Evolutionary conservation across 2,888 invertebrate species (phyloP).

Genomic region (Amphipoea lucens): DNA sequence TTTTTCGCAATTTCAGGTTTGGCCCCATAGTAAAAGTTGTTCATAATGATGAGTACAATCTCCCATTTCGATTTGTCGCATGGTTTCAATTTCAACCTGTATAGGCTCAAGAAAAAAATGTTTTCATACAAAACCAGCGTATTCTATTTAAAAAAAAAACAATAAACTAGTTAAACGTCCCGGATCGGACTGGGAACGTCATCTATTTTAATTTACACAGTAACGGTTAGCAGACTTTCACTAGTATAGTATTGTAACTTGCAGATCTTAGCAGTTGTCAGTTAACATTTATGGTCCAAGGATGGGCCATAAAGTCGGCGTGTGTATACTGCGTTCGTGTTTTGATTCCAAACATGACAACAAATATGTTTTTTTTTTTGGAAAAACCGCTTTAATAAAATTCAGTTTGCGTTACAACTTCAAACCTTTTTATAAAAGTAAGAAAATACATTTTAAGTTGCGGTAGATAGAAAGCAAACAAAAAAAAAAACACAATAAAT

Average conservation of each 20-base stretch:
- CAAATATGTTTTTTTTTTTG: background rate
- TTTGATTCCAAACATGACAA: background rate
- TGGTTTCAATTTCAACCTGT: too few species aligned
- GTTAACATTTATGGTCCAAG: conserved; percentile 37
- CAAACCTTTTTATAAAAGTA: background rate
- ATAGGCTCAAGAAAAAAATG: too few species aligned
- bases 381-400: background rate
- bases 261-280: conserved; percentile 47
- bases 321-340: background rate
- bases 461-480: background rate
- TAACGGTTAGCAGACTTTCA: conserved; percentile 56
- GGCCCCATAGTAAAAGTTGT: too few species aligned
- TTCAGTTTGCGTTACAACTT: background rate
- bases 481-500: background rate
- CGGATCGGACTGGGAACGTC: conserved; percentile 27
- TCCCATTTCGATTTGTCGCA: too few species aligned
- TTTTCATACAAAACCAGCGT: too few species aligned
- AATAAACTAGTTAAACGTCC: conserved; percentile 22
- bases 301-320: conserved; percentile 17
- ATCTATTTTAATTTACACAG: conserved; percentile 40
- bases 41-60: too few species aligned
- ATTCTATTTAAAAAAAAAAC: background rate
- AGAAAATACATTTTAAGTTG: background rate
- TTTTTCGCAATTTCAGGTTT: too few species aligned
- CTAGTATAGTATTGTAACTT: conserved; percentile 35